Base-by-base conservation (phyloP, 1,140 invertebrate genomes). In the Laupala kohalensis region DNA sequence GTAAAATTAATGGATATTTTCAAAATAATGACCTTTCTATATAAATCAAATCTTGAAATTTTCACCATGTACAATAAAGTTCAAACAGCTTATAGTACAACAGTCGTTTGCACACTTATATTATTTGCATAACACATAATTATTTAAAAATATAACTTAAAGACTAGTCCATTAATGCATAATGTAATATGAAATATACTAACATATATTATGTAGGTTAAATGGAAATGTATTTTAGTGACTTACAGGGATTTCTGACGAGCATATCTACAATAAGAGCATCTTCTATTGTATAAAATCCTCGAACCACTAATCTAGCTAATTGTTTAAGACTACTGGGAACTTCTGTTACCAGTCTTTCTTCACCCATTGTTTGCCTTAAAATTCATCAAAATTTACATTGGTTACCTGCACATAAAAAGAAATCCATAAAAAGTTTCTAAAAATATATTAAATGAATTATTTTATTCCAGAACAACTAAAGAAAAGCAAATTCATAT, bases 241-340 rank as follows among this genome's bases (percentile, higher is more conserved):
- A 83, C 87, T 85, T 83, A 87, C 92, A 97, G 27, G 93, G 93
- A 86, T 97, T 95, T 78, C 94, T 84, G 29, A 97, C 94, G 15
- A 98, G 83, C 91, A 97, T 94, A 82, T 98, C 95, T 68, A 97
- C 90, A 68, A 97, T 94, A 3, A 98, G 85, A 2, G 92, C 88
- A 86, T 97, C 95, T 83, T 98, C 95, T 75, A 94, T 90, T 3
- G 88, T 88, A 79, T 97, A 97, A 82, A 98, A 98, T 26, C 94
- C 95, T 76, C 95, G 80, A 0, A 94, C 92, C 27, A 98, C 92
- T 19, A 96, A 84, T 72, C 95, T 85, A 53, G 94, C 93, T 69
- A 98, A 82, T 81, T 95, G 90, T 79, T 97, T 96, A 25, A 98
- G 83, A 78, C 90, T 92, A 77, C 90, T 94, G 6, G 94, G 94